Percentiles rank a stretch among this genome's conserved stretches.
Conservation (phyloP, 2,888 invertebrate genomes). For the Escarpia spicata region DNA sequence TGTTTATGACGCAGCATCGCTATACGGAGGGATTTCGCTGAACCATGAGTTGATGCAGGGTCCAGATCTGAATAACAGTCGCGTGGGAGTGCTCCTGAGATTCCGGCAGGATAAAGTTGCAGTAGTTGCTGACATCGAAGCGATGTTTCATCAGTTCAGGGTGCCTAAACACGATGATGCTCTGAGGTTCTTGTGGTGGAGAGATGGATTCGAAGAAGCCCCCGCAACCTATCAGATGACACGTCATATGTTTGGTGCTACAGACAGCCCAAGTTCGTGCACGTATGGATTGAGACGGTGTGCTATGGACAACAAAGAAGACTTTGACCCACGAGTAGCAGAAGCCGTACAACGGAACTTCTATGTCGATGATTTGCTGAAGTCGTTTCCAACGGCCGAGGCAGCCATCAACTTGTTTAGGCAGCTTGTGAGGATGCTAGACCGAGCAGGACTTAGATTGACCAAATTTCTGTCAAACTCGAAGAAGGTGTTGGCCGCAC, state of each 20-base stretch:
- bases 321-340: too few species aligned
- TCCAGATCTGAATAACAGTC: slow-evolving; percentile 24
- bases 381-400: neutral
- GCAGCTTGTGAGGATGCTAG: neutral
- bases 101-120: too few species aligned
- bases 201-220: neutral
- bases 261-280: slow-evolving; percentile 18
- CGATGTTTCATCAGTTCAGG: slow-evolving; percentile 26
- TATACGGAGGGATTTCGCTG: too few species aligned
- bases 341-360: too few species aligned
- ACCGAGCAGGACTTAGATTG: too few species aligned
- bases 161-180: slow-evolving; percentile 19
- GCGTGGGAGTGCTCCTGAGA: slow-evolving; percentile 24
- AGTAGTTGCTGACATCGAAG: slow-evolving; percentile 20
- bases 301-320: slow-evolving; percentile 13
- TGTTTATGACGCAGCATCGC: too few species aligned
- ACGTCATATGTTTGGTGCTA: slow-evolving; percentile 24
- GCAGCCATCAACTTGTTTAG: neutral
- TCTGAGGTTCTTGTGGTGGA: slow-evolving; percentile 22
- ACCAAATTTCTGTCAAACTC: too few species aligned
- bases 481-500: too few species aligned
- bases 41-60: too few species aligned
- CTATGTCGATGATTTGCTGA: slow-evolving; percentile 22
- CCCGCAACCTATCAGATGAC: slow-evolving; percentile 21
- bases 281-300: neutral